Conservation (phyloP, 2,888 invertebrate genomes). For the Polydrusus pterygomalis region DNA sequence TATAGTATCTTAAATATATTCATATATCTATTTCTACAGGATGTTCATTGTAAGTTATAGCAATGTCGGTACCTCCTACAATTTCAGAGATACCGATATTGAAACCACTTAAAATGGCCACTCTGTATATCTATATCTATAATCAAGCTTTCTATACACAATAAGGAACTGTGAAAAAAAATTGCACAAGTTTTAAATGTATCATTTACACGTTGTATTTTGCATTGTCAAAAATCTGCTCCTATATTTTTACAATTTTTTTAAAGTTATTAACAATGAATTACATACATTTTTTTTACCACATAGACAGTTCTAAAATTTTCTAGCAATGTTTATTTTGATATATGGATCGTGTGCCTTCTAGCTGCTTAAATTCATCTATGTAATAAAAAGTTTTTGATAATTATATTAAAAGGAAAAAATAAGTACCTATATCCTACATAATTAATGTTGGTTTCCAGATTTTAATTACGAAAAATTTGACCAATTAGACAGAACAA, state of each 20-base stretch:
- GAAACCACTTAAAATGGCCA: no score
- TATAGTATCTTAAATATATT: not conserved
- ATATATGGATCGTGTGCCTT: not conserved
- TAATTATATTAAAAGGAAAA: no score
- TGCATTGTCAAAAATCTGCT: conserved; percentile 30
- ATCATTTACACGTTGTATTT: conserved; percentile 24
- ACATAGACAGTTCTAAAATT: conserved; percentile 19
- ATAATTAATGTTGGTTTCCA: no score
- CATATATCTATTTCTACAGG: not conserved
- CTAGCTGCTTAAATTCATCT: not conserved
- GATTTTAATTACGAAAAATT: no score
- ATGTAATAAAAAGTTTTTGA: not conserved
- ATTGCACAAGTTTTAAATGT: conserved; percentile 7
- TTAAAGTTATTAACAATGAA: conserved; percentile 22
- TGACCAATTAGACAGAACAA: no score
- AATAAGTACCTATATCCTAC: no score
- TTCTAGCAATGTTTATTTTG: conserved; percentile 22
- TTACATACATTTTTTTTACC: conserved; percentile 32
- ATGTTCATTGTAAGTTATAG: no score
- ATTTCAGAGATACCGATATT: no score
- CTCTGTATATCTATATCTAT: conserved; percentile 13
- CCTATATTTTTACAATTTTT: conserved; percentile 36
- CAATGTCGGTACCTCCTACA: no score
- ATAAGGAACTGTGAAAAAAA: conserved; percentile 21
- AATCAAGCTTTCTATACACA: conserved; percentile 38